A percentile compares a stretch with the other conserved stretches of the same genome.
These are phyloP conservation scores for Loripinus fragilis DNA, from an alignment of 2,888 invertebrate species.

Conservation along the genomic window DNA sequence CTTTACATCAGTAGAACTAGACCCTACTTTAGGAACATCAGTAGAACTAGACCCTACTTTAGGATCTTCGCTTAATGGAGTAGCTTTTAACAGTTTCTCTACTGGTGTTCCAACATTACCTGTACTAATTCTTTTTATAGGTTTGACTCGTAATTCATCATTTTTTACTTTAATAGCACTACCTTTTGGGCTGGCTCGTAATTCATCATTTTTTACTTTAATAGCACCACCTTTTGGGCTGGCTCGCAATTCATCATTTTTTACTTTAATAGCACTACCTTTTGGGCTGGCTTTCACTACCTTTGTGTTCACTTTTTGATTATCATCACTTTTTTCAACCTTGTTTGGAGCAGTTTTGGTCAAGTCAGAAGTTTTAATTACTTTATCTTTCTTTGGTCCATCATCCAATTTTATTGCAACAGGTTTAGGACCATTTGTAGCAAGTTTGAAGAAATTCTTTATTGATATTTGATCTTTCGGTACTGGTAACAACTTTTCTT, in stretches of 20 bases:
- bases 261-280: neutral
- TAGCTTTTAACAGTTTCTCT: neutral
- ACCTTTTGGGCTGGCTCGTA: neutral
- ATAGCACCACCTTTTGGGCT: neutral
- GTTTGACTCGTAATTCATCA: neutral
- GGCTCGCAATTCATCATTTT: neutral
- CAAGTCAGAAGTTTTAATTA: neutral
- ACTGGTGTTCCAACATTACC: neutral
- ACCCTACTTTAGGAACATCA: neutral
- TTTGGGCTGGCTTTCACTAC: neutral
- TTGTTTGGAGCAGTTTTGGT: neutral
- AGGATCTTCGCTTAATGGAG: neutral
- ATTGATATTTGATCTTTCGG: conserved; percentile 53
- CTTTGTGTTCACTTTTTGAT: neutral
- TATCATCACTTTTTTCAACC: neutral
- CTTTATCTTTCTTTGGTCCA: neutral
- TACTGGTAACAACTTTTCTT: conserved; percentile 19
- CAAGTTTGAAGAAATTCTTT: conserved; percentile 47
- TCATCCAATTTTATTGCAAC: neutral
- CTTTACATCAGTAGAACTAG: neutral
- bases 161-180: neutral
- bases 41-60: neutral
- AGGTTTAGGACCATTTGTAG: conserved; percentile 4
- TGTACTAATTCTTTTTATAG: neutral
- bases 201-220: neutral